Percentiles rank a stretch among this genome's conserved stretches.
Conservation (phyloP, 1,140 invertebrate species). For the Aphaenogaster rudis region DNA sequence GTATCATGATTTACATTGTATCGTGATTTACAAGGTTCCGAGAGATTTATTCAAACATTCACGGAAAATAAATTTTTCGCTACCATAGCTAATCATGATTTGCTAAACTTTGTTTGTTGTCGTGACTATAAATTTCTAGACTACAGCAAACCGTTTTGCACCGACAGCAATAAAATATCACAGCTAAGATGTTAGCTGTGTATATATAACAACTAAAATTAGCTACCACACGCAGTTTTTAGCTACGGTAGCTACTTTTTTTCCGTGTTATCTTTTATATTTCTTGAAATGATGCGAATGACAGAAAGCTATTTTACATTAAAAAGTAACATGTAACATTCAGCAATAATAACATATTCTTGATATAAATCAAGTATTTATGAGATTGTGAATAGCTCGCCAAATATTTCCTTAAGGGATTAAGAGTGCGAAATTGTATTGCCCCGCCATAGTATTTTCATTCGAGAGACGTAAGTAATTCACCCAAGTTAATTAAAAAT, state of each 20-base stretch:
- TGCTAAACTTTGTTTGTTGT: no score
- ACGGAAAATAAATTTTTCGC: no score
- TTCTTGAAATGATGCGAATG: neutral
- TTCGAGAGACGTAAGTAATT: slow-evolving; percentile 20
- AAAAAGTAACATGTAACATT: neutral
- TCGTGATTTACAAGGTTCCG: neutral
- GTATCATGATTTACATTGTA: neutral
- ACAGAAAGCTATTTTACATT: neutral
- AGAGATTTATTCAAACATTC: neutral
- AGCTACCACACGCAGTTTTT: no score
- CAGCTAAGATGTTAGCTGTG: no score
- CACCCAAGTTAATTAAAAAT: slow-evolving; percentile 47
- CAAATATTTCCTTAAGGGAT: slow-evolving; percentile 5
- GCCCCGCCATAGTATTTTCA: slow-evolving; percentile 2
- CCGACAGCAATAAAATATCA: no score
- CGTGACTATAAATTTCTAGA: no score
- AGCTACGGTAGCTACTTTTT: no score
- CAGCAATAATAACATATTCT: neutral
- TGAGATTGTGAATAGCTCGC: neutral
- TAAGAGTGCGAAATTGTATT: slow-evolving; percentile 11
- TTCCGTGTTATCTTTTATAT: neutral
- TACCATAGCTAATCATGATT: no score
- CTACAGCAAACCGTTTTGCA: no score
- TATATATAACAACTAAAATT: no score
- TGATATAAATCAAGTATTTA: neutral